A percentile compares a stretch with the other conserved stretches of the same genome.
Conservation (phyloP, 2,888 invertebrate genomes). For the Phasia obesa region DNA sequence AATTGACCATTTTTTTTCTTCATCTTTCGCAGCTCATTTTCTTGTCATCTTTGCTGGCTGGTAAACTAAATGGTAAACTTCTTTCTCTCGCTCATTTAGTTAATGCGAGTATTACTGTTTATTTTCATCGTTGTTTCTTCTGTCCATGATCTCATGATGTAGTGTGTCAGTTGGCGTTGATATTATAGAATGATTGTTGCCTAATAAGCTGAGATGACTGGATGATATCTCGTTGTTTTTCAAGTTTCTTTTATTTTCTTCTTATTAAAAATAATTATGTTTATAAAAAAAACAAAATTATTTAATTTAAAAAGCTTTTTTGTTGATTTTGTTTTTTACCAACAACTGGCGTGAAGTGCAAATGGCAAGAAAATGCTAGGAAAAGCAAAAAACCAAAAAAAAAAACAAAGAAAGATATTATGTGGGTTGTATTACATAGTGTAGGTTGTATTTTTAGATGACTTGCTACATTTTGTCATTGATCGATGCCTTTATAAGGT, state of each 20-base stretch:
- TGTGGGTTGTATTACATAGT: conserved; percentile 52
- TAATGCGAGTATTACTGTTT: conserved; percentile 47
- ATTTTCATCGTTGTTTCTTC: conserved; percentile 13
- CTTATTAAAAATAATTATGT: conserved; percentile 36
- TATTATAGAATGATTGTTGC: conserved; percentile 68
- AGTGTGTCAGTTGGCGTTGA: conserved; percentile 66
- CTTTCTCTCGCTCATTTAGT: conserved; percentile 28
- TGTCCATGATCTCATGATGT: conserved; percentile 62
- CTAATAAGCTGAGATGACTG: conserved; percentile 66
- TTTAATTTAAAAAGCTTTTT: conserved; percentile 46
- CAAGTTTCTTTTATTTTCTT: conserved; percentile 36
- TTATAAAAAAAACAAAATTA: conserved; percentile 18
- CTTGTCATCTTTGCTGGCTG: conserved; percentile 21
- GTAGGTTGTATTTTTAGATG: conserved; percentile 26
- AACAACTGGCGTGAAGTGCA: conserved; percentile 16
- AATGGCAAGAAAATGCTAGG: conserved; percentile 22
- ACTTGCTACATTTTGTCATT: conserved; percentile 32
- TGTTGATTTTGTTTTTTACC: conserved; percentile 20
- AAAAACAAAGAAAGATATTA: conserved; percentile 16
- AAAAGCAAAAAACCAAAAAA: not conserved
- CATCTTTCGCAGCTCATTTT: conserved; percentile 25
- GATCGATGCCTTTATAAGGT: conserved; percentile 35
- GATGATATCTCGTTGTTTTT: conserved; percentile 29
- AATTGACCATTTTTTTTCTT: conserved; percentile 18
- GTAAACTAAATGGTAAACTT: conserved; percentile 10